Base-by-base conservation (phyloP, 2,888 invertebrate species). In the Acleris sparsana region DNA sequence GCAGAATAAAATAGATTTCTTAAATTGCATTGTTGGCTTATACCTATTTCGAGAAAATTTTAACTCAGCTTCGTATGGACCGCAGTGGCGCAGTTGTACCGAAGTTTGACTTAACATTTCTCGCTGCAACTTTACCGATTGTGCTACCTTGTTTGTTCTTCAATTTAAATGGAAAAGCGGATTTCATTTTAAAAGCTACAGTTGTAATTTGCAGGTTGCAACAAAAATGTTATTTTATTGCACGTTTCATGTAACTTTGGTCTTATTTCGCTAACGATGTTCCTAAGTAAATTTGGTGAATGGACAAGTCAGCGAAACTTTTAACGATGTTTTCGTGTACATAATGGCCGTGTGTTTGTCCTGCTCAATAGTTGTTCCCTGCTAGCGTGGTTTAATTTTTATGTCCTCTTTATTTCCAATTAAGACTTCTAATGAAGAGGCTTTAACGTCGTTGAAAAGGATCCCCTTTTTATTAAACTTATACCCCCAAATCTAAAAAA, bases 301-400 rank as follows among this genome's bases (percentile, higher is more conserved):
- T 59, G 18, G 49, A 55, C 49, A 55, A 62, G 29, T 59, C 58
- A 55, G 51, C 53, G 17, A 20, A 33, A 67, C 58, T 67, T 53
- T 67, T 67, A 67, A 62, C 59, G 53, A 67, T 58, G 62, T 58
- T 62, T 62, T 61, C 43, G 25, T 49, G 55, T 51, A 55, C 60
- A 43, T 55, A 60, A 60, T 60, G 53, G 59, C 39, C 46, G 48
- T 25, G 20, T 48, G 20, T 49, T 49, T 49, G 16, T 13, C 25
- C 49, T 53, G 48, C 20, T 55, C 7, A 33, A 18, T 58, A 48
- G 22, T 58, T 48, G 29, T 59, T 55, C 25, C 57, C 44, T n/a
- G 22, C 3, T 57, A 44, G 5, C 5, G 44, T n/a, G 44, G 9
- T 44, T 6, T n/a, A n/a, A 44, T 44, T 44, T 44, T 16, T n/a